These are phyloP conservation scores for Phalacrocorax aristotelis DNA, from an alignment of 2,113 vertebrate species.

Conservation along the genomic window DNA sequence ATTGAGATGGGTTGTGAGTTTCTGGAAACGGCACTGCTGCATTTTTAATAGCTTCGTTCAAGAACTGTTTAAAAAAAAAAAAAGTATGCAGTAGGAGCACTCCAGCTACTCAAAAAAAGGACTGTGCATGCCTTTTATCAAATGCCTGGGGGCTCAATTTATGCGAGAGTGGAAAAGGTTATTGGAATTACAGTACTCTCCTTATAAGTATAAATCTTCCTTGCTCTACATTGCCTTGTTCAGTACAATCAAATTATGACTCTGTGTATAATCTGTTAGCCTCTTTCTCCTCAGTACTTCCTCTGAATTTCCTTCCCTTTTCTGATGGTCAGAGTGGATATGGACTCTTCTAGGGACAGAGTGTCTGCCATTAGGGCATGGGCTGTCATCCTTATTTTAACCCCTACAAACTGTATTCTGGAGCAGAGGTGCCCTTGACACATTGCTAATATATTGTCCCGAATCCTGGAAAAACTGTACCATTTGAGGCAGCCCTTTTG, in stretches of 20 bases:
- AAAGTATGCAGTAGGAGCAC: neutral
- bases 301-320: neutral
- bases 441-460: neutral
- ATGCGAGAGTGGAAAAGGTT: constrained; percentile 36
- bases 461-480: neutral
- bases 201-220: neutral
- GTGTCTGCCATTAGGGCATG: neutral
- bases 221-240: neutral
- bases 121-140: neutral
- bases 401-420: neutral
- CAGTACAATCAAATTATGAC: neutral
- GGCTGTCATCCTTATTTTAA: neutral
- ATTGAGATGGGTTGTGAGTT: neutral
- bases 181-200: constrained; percentile 7
- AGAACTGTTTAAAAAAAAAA: neutral
- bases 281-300: neutral
- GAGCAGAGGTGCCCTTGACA: neutral
- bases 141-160: constrained; percentile 36
- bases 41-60: neutral
- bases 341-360: neutral
- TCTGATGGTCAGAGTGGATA: neutral
- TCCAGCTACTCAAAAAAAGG: neutral
- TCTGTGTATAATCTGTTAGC: neutral
- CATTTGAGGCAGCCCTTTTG: neutral
- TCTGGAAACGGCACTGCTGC: neutral